These are phyloP conservation scores for Lycaena phlaeas DNA, from an alignment of 2,888 invertebrate genomes.

Conservation along the genomic window DNA sequence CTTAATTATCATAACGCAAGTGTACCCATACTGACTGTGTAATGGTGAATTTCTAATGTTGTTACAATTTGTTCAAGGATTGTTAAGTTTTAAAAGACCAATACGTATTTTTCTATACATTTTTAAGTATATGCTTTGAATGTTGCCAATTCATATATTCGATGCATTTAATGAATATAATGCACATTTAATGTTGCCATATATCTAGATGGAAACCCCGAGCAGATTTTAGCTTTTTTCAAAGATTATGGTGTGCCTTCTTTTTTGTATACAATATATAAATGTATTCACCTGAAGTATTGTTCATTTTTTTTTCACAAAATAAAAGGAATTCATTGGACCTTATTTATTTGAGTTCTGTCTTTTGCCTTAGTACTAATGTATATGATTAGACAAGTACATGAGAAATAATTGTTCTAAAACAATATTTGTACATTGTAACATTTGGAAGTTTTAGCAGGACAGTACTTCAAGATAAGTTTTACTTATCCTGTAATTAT, in stretches of 20 bases:
- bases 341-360: slow-evolving; percentile 23
- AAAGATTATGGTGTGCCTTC: slow-evolving; percentile 40
- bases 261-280: slow-evolving; percentile 33
- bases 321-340: slow-evolving; percentile 65
- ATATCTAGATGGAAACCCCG: not conserved
- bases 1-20: too few relatives aligned
- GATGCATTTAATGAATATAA: not conserved
- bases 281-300: slow-evolving; percentile 40
- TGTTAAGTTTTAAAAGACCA: not conserved
- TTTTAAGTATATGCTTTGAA: slow-evolving; percentile 1
- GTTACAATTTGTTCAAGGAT: not conserved
- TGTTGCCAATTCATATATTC: slow-evolving; percentile 1
- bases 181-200: slow-evolving; percentile 3
- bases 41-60: not conserved
- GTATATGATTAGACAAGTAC: too few relatives aligned
- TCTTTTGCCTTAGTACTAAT: not conserved
- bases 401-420: too few relatives aligned
- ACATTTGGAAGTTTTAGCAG: too few relatives aligned
- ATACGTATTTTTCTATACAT: slow-evolving; percentile 2
- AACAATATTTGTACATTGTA: too few relatives aligned
- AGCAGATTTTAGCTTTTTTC: slow-evolving; percentile 2
- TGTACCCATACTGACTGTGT: not conserved
- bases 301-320: slow-evolving; percentile 52
- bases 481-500: too few relatives aligned
- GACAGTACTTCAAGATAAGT: too few relatives aligned